phyloP scores from a whole-genome alignment of 1,140 invertebrate genomes.

The Trinorchestia longiramus region DNA sequence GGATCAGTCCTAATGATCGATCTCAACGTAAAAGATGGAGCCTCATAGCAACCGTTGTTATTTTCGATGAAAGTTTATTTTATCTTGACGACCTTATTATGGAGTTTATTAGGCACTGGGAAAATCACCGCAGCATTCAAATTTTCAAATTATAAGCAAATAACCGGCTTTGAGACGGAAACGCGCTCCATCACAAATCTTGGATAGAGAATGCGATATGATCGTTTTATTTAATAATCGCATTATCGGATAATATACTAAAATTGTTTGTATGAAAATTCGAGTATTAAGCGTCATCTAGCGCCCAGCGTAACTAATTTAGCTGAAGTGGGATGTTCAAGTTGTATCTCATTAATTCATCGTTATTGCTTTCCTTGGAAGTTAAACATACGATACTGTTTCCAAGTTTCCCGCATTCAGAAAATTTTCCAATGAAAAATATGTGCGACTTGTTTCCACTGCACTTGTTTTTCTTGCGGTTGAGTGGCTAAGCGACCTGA shows the following conservation, averaged over 20 bases:
- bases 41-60: background rate
- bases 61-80: background rate
- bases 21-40: too few species aligned
- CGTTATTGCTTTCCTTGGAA: background rate
- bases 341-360: background rate
- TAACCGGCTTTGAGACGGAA: background rate
- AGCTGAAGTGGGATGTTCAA: background rate
- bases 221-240: background rate
- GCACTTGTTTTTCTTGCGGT: background rate
- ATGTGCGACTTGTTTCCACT: background rate
- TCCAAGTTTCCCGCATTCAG: background rate
- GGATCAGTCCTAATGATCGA: too few species aligned
- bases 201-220: background rate
- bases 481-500: too few species aligned
- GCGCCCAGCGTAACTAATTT: background rate
- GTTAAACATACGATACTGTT: background rate
- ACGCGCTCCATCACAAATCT: background rate
- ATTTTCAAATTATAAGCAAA: background rate
- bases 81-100: background rate
- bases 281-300: background rate
- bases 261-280: background rate
- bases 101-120: background rate
- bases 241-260: too few species aligned
- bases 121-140: background rate
- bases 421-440: background rate